Percentiles rank a stretch among this genome's conserved stretches.
These are phyloP conservation scores for Montipora sp. DNA, from an alignment of 64 coral and sea anemone genomes.

Conservation along the genomic window DNA sequence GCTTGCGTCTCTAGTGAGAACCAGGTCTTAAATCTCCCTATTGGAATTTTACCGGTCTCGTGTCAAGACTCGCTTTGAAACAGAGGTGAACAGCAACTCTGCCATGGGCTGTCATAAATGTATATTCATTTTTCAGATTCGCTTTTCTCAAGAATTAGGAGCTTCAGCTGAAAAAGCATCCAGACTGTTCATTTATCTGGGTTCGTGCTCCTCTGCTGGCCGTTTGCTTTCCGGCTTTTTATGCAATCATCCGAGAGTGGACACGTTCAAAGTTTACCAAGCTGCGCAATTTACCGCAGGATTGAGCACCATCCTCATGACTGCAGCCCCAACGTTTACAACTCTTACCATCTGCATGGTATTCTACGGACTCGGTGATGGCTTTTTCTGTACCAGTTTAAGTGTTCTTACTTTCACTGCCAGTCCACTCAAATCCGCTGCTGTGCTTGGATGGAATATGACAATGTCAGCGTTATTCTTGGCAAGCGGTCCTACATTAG, in stretches of 20 bases:
- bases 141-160: conserved; percentile 56
- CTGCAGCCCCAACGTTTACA: neutral
- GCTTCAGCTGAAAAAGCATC: conserved; percentile 50
- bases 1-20: too few relatives aligned
- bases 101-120: too few relatives aligned
- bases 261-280: conserved; percentile 35
- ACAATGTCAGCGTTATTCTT: neutral
- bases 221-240: conserved; percentile 29
- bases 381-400: conserved; percentile 11
- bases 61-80: too few relatives aligned
- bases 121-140: conserved; percentile 26
- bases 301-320: neutral
- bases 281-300: neutral
- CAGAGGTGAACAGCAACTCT: too few relatives aligned
- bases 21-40: too few relatives aligned
- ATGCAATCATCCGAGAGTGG: conserved; percentile 32
- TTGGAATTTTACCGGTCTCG: too few relatives aligned
- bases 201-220: conserved; percentile 26
- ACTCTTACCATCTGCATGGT: neutral
- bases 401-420: neutral
- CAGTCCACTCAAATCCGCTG: neutral
- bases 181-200: conserved; percentile 35
- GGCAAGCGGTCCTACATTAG: conserved; percentile 35
- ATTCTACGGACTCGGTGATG: conserved; percentile 24
- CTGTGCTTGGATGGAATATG: conserved; percentile 19